Conservation (phyloP, 2,888 invertebrate genomes). For the Tridacna gigas region DNA sequence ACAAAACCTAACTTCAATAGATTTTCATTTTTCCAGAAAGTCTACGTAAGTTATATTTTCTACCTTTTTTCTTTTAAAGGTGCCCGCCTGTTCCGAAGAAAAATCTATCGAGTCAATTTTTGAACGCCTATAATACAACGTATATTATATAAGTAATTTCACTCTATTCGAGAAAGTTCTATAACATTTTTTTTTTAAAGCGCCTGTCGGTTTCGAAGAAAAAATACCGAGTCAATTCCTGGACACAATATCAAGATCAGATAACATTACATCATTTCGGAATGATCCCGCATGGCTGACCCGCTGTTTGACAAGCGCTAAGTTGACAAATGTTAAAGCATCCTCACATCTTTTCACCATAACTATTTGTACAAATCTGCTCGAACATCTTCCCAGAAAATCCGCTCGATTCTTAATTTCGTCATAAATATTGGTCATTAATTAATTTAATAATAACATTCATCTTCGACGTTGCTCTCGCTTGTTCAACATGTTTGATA, state of each 20-base stretch:
- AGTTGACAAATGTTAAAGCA: conserved; percentile 34
- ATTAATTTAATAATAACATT: conserved; percentile 59
- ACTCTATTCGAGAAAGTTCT: no score
- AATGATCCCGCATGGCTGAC: background rate
- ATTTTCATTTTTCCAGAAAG: no score
- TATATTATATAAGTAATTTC: no score
- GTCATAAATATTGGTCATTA: conserved; percentile 55
- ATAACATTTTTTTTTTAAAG: no score
- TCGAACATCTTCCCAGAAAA: conserved; percentile 40
- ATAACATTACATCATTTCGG: conserved; percentile 20
- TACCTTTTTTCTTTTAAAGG: no score
- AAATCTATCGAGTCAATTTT: no score
- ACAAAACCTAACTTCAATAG: no score
- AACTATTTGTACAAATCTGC: conserved; percentile 52
- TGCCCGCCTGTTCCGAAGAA: no score
- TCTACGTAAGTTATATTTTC: no score
- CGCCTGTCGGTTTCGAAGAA: no score
- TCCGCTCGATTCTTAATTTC: conserved; percentile 46
- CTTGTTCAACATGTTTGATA: conserved; percentile 28
- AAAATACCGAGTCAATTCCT: background rate
- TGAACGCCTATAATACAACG: no score
- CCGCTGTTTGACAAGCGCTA: conserved; percentile 30
- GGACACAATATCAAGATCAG: conserved; percentile 11
- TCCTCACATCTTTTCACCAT: conserved; percentile 52
- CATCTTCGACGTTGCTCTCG: conserved; percentile 26